Evolutionary conservation across 2,888 invertebrate genomes (phyloP).

Genomic region (Therioaphis trifolii): DNA sequence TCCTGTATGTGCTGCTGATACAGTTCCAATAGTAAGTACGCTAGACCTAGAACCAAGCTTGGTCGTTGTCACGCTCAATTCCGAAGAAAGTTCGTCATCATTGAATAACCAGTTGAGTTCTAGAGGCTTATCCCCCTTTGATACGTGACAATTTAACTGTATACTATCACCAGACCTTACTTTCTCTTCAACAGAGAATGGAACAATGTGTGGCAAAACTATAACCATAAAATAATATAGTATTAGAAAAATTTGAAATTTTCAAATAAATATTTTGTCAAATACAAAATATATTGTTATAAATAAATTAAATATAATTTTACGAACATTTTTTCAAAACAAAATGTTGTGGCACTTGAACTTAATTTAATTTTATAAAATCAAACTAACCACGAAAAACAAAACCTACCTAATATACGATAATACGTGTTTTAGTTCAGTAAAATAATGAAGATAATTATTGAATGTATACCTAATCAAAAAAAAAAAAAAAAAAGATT

Average conservation of each 20-base stretch:
- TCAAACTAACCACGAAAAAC: too few species aligned
- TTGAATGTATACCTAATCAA: not conserved
- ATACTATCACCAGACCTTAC: constrained; percentile 67
- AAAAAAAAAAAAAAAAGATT: too few species aligned
- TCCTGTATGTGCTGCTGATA: constrained; percentile 80
- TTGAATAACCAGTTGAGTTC: constrained; percentile 72
- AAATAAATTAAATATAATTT: not conserved
- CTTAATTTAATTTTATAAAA: not conserved
- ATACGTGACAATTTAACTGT: constrained; percentile 68
- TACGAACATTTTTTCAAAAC: not conserved
- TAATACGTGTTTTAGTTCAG: too few species aligned
- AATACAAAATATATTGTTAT: not conserved
- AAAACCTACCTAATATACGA: too few species aligned
- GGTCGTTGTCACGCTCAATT: constrained; percentile 62
- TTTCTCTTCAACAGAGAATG: constrained; percentile 66
- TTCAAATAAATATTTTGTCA: not conserved
- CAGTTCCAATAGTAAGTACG: constrained; percentile 75
- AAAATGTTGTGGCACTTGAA: not conserved
- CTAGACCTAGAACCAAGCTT: constrained; percentile 63
- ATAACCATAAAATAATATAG: constrained; percentile 41
- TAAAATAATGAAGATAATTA: too few species aligned
- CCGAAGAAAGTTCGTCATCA: constrained; percentile 68
- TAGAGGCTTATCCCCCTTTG: constrained; percentile 68
- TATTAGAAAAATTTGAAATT: not conserved
- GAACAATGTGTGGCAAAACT: constrained; percentile 66